A percentile compares a stretch with the other conserved stretches of the same genome.
These are phyloP conservation scores for Synanceia verrucosa DNA, from an alignment of 2,797 vertebrate species.

Conservation along the genomic window DNA sequence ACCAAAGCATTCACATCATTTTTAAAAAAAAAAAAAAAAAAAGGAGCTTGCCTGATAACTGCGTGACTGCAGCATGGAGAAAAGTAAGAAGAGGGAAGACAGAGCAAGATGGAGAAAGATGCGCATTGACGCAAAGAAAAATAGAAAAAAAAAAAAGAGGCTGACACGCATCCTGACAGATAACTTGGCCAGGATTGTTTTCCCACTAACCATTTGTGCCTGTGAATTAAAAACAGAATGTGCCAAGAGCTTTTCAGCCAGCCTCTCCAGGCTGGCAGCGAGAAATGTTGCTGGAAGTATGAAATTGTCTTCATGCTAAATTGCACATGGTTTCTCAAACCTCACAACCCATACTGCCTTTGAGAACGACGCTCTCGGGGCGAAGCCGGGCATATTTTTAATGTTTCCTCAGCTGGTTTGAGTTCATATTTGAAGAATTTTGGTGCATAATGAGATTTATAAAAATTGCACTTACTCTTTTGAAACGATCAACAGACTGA, in stretches of 20 bases:
- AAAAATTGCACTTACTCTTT: not conserved
- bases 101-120: not conserved
- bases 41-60: constrained; percentile 19
- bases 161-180: constrained; percentile 42
- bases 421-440: constrained; percentile 26
- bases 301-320: constrained; percentile 69
- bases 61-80: constrained; percentile 16
- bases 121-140: constrained; percentile 15
- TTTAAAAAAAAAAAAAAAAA: no score
- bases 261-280: constrained; percentile 48
- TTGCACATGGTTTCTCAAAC: constrained; percentile 65
- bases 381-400: constrained; percentile 42
- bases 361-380: constrained; percentile 28
- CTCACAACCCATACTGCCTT: constrained; percentile 34
- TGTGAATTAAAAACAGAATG: constrained; percentile 50
- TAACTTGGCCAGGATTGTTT: constrained; percentile 53
- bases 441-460: constrained; percentile 20
- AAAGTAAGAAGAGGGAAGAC: not conserved
- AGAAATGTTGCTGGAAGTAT: constrained; percentile 54
- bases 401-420: constrained; percentile 32
- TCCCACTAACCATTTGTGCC: constrained; percentile 56
- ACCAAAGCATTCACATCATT: constrained; percentile 27
- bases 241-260: constrained; percentile 54
- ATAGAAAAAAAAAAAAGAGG: not conserved
- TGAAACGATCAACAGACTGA: constrained; percentile 13